Conservation (phyloP, 2,113 vertebrate genomes). For the Syngnathoides biaculeatus region DNA sequence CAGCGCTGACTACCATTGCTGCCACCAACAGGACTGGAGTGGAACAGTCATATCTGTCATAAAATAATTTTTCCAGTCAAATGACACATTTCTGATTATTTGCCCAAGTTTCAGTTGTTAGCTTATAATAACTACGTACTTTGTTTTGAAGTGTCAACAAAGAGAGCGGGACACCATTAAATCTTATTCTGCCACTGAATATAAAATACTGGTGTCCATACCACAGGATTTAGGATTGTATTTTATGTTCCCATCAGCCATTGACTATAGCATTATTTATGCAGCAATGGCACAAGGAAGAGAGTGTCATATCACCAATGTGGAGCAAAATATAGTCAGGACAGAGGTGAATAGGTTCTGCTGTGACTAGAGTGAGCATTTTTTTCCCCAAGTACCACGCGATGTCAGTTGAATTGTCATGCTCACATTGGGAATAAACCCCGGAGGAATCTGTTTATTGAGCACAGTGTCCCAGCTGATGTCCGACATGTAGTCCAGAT, state of each 20-base stretch:
- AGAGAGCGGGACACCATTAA: not conserved
- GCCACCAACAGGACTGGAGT: not conserved
- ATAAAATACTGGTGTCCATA: not conserved
- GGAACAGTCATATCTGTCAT: not conserved
- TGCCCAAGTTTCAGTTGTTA: not conserved
- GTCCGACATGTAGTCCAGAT: conserved; percentile 79
- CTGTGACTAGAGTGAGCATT: conserved; percentile 11
- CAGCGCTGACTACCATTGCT: not conserved
- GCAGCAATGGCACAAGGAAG: not conserved
- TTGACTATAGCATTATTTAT: not conserved
- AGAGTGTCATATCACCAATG: not conserved
- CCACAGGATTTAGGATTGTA: not conserved
- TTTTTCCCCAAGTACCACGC: not conserved
- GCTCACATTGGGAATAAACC: conserved; percentile 89
- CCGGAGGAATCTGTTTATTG: conserved; percentile 82
- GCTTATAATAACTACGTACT: not conserved
- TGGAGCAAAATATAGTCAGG: not conserved
- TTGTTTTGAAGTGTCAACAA: not conserved
- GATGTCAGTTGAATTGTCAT: conserved; percentile 11
- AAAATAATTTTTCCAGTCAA: not conserved
- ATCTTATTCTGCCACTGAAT: not conserved
- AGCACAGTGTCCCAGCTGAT: conserved; percentile 90
- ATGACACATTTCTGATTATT: not conserved
- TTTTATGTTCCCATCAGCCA: not conserved
- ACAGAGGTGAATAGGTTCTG: not conserved